phyloP scores from a whole-genome alignment of 2,113 vertebrate species.

The Ciconia boyciana region DNA sequence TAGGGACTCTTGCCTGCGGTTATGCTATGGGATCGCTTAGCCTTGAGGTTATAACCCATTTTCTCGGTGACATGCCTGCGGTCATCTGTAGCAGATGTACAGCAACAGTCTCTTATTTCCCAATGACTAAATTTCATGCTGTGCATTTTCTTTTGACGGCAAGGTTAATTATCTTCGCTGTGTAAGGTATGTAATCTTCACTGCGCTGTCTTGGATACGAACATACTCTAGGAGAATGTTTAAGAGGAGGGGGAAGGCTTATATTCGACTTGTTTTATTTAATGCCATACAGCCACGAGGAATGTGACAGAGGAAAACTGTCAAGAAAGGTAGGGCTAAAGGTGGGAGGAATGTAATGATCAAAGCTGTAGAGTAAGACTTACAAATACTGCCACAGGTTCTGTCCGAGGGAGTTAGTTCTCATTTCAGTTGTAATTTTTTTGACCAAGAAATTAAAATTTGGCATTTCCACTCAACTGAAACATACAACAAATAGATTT shows the following conservation, averaged over 20 bases:
- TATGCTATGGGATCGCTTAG: neutral
- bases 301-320: neutral
- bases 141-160: fast-evolving
- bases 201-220: neutral
- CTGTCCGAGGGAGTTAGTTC: neutral
- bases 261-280: neutral
- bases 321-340: neutral
- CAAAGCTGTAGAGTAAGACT: neutral
- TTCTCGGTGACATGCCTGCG: neutral
- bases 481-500: neutral
- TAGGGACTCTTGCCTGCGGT: neutral
- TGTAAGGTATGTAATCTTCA: neutral
- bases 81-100: neutral
- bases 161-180: neutral
- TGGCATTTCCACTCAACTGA: neutral
- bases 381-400: neutral
- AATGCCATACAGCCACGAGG: neutral
- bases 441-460: neutral
- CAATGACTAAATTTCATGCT: neutral
- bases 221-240: neutral
- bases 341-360: neutral
- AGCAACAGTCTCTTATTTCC: neutral
- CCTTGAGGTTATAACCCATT: neutral
- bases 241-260: neutral
- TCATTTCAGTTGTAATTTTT: neutral